phyloP scores from a whole-genome alignment of 2,888 invertebrate species.

The Trissolcus japonicus region DNA sequence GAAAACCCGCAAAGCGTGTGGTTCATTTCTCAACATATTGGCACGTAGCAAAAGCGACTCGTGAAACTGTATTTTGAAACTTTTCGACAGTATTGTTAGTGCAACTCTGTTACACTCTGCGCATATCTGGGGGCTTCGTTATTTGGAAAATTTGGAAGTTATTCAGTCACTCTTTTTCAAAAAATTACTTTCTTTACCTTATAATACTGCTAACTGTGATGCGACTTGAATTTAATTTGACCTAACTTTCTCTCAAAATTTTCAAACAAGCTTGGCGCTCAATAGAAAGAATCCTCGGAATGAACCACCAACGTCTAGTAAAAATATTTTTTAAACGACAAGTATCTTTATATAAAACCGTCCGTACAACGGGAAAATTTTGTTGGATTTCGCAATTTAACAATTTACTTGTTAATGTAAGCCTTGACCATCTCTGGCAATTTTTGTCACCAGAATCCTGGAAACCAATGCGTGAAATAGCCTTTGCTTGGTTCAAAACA shows the following conservation, averaged over 20 bases:
- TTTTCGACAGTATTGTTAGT: background rate
- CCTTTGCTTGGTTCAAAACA: background rate
- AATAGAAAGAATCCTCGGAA: no score
- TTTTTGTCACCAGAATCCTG: no score
- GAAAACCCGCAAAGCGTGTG: background rate
- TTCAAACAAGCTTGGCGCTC: no score
- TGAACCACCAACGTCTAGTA: no score
- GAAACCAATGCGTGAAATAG: background rate
- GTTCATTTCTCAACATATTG: background rate
- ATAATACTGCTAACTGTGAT: background rate
- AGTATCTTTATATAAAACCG: no score
- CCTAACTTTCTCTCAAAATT: no score
- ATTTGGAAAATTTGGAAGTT: background rate
- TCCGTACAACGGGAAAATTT: no score
- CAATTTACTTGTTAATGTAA: no score
- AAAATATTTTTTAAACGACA: no score
- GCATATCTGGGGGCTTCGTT: conserved; percentile 9
- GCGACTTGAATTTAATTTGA: conserved; percentile 2
- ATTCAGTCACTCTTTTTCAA: background rate
- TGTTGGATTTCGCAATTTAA: no score
- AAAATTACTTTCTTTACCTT: background rate
- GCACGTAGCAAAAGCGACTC: background rate
- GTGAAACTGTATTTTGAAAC: background rate
- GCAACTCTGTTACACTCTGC: conserved; percentile 9
- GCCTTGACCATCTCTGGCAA: no score